These are phyloP conservation scores for Piaya cayana DNA, from an alignment of 2,113 vertebrate genomes.

Conservation along the genomic window DNA sequence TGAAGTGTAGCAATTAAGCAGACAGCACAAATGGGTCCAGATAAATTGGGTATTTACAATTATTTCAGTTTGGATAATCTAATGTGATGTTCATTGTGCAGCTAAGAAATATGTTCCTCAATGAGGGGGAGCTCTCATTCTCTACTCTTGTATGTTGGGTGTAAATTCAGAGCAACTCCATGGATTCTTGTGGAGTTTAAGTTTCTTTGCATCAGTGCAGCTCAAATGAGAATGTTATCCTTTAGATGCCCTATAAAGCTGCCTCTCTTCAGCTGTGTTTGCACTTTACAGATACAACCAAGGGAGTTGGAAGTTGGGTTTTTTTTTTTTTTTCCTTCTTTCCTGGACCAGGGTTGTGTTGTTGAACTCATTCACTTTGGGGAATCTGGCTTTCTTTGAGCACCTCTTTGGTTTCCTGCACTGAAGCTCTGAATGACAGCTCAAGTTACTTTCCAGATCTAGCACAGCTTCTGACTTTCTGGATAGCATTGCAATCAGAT, in stretches of 20 bases:
- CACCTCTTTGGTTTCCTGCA: neutral
- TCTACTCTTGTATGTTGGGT: neutral
- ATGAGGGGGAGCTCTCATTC: neutral
- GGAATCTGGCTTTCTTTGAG: neutral
- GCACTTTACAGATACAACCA: neutral
- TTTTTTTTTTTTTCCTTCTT: too few relatives aligned
- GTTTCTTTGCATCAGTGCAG: neutral
- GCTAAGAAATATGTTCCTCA: neutral
- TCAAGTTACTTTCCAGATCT: neutral
- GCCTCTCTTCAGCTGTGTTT: constrained; percentile 12
- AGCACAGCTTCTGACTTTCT: neutral
- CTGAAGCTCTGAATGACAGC: neutral
- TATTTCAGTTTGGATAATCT: constrained; percentile 47
- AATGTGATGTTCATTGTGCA: neutral
- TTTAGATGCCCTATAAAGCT: neutral
- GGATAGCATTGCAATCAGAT: neutral
- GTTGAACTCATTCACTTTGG: neutral
- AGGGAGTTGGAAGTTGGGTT: neutral
- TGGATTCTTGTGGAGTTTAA: neutral
- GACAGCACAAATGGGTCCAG: neutral
- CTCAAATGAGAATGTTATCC: neutral
- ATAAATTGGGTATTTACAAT: constrained; percentile 33
- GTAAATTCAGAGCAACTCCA: neutral
- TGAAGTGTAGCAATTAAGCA: constrained; percentile 45
- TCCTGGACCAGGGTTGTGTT: neutral